Evolutionary conservation across 1,140 invertebrate species (phyloP), one percentile per base, ranked within the genome.

Genomic region (Anthonomus grandis): DNA sequence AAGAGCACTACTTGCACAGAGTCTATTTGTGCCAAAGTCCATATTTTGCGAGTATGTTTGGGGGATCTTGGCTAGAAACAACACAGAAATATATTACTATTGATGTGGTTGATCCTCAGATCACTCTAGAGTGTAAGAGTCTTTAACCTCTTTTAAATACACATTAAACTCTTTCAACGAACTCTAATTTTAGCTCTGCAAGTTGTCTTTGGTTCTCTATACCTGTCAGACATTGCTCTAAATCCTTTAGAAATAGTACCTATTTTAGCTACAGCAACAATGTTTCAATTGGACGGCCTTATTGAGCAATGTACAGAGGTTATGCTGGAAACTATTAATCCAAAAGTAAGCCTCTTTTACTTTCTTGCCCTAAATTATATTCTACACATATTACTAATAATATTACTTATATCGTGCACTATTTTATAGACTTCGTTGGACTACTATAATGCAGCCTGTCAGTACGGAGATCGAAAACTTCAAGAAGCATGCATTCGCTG

Each of bases 21-120:
- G 80, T 90, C 17, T 90, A 90, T 70, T 76, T 90, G 31, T 84
- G 81, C 64, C 87, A 91, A 81, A 90, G 86, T 66, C 86, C 86
- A 2, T 91, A 90, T 70, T 91, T 91, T 75, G 79, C 81, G 10
- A 89, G 86, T 68, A 91, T 92, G 89, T 91, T 92, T 74, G 87
- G 83, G 67, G 89, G 89, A 4, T 81, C 83, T 9, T 92, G 90
- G 90, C 80, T 79, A 66, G 90, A 92, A 73, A 78, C 85, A 3
- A 79, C 80, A 46, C 80, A 88, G 71, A 79, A 80, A 50, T 74
- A 81, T 44, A 81, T 92, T 36, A 76, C 75, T 34, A 85, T 92
- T 50, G 81, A 87, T 72, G 84, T 91, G 22, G 76, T 82, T 2
- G 89, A 92, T 78, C 81, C 85, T 19, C 83, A 86, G 51, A 87